Evolutionary conservation across 2,113 vertebrate genomes (phyloP).

Genomic region (Erythrocercus mccallii): DNA sequence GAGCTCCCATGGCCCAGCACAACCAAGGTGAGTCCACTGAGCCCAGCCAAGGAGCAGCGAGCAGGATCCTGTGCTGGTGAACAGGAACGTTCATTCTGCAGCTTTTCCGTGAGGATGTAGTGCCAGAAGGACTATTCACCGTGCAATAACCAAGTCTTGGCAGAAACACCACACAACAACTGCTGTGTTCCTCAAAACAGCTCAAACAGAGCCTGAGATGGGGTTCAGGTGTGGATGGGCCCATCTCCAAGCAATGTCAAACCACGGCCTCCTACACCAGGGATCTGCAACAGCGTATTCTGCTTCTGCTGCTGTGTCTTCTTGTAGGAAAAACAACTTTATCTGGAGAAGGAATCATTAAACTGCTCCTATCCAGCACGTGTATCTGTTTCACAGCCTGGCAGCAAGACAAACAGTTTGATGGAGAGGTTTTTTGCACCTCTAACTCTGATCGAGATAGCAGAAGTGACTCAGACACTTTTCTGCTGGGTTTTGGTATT

Average conservation of each 20-base stretch:
- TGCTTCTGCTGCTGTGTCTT: neutral
- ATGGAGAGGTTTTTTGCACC: neutral
- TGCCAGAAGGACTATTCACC: neutral
- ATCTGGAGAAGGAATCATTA: neutral
- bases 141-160: neutral
- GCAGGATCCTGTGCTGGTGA: neutral
- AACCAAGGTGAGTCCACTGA: neutral
- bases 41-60: neutral
- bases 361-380: neutral
- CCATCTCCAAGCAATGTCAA: accelerated
- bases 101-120: neutral
- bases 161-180: neutral
- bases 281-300: neutral
- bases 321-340: neutral
- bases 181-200: neutral
- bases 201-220: neutral
- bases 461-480: conserved; percentile 25
- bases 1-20: neutral
- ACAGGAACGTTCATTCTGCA: neutral
- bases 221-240: neutral
- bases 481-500: neutral
- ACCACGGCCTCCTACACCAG: neutral
- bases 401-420: neutral
- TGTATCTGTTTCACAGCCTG: neutral
- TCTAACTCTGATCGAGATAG: neutral